phyloP scores from a whole-genome alignment of 1,140 invertebrate species.

The Lordiphosa mommai region DNA sequence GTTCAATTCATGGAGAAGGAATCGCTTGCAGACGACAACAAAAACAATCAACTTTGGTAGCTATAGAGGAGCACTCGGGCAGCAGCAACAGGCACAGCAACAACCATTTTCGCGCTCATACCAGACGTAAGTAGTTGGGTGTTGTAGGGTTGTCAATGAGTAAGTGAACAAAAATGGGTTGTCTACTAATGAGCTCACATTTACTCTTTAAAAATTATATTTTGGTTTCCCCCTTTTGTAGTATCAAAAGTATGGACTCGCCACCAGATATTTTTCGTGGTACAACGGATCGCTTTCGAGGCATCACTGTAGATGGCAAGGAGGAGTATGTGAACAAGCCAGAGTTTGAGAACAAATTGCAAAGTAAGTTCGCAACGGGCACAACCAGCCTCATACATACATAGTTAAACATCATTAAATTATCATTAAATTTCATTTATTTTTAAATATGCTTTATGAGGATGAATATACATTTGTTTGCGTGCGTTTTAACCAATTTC shows the following conservation, averaged over 20 bases:
- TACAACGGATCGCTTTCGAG: conserved; percentile 84
- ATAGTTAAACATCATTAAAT: too few species aligned
- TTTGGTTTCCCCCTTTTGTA: too few species aligned
- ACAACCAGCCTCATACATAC: too few species aligned
- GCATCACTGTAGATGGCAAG: conserved; percentile 84
- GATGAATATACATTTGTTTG: too few species aligned
- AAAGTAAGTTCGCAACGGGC: conserved; percentile 81
- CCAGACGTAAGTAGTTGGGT: conserved; percentile 11
- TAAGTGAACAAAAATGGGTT: not conserved
- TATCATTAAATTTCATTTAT: too few species aligned
- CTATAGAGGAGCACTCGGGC: not conserved
- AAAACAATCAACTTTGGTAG: conserved; percentile 11
- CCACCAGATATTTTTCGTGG: conserved; percentile 81
- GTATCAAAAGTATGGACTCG: conserved; percentile 42
- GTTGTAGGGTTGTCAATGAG: too few species aligned
- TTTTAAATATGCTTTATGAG: too few species aligned
- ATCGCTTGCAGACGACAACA: conserved; percentile 10
- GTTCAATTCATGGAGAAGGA: conserved; percentile 51
- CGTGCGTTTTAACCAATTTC: too few species aligned
- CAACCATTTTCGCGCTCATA: not conserved
- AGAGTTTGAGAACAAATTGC: conserved; percentile 81
- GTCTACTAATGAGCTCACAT: not conserved
- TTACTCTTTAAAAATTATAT: not conserved
- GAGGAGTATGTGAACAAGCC: conserved; percentile 79
- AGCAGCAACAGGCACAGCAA: not conserved